Conservation (phyloP, 2,113 vertebrate species). For the Cyprinodon brontotheroides region DNA sequence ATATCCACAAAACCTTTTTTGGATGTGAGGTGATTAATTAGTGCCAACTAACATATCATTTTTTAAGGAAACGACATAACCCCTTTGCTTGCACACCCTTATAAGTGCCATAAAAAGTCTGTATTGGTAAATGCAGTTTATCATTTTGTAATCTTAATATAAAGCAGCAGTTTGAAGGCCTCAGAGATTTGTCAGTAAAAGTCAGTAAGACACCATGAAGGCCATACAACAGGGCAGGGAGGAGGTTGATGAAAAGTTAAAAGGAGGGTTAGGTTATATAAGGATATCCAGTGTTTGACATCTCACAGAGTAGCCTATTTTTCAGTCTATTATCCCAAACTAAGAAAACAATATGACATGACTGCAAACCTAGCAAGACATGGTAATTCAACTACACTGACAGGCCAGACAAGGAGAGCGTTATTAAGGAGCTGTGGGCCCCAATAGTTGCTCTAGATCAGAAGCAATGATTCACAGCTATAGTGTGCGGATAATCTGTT, state of each 20-base stretch:
- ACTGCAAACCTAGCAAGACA: background rate
- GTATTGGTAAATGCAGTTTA: background rate
- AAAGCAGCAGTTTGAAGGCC: background rate
- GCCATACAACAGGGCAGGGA: background rate
- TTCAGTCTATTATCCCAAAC: background rate
- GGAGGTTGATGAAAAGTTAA: background rate
- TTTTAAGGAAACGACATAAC: background rate
- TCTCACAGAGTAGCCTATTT: background rate
- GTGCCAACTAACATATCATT: background rate
- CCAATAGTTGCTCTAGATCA: background rate
- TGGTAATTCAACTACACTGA: background rate
- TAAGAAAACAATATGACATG: background rate
- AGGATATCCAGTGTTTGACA: background rate
- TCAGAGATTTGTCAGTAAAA: background rate
- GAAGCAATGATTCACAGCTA: background rate
- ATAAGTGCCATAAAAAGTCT: background rate
- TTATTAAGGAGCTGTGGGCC: background rate
- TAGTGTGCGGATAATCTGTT: background rate
- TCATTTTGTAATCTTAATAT: background rate
- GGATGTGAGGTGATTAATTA: background rate
- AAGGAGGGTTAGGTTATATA: background rate
- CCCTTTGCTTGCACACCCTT: background rate
- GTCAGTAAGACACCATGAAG: background rate
- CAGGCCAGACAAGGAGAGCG: background rate
- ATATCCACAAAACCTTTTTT: background rate